These are phyloP conservation scores for Saccostrea echinata DNA, from an alignment of 1,140 invertebrate species.

Conservation along the genomic window DNA sequence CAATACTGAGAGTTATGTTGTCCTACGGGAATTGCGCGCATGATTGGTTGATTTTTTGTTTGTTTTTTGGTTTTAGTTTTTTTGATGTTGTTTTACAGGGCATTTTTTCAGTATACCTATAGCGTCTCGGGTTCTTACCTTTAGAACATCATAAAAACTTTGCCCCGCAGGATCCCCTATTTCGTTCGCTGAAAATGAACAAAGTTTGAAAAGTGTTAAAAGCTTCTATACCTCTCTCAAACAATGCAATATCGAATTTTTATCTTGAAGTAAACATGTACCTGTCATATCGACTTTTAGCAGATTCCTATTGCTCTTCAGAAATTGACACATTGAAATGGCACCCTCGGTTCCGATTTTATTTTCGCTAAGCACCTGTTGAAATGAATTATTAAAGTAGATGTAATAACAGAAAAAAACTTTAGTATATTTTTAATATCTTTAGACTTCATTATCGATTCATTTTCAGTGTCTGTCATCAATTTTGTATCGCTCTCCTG, in stretches of 20 bases:
- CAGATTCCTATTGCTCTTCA: constrained; percentile 66
- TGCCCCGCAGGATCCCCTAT: constrained; percentile 68
- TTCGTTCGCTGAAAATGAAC: constrained; percentile 60
- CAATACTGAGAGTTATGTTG: too few relatives aligned
- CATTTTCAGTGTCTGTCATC: not conserved
- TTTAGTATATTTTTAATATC: not conserved
- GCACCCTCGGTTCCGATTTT: constrained; percentile 68
- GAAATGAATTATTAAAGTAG: constrained; percentile 14
- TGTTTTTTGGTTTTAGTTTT: too few relatives aligned
- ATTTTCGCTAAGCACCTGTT: constrained; percentile 69
- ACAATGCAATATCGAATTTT: constrained; percentile 8
- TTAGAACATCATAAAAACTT: constrained; percentile 66
- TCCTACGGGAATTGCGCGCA: too few relatives aligned
- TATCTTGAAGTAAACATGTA: constrained; percentile 20
- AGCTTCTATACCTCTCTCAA: not conserved
- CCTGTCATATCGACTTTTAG: constrained; percentile 70
- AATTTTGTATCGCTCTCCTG: not conserved
- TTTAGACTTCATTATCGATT: constrained; percentile 18
- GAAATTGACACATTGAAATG: constrained; percentile 62
- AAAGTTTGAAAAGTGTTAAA: constrained; percentile 10
- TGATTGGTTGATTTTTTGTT: too few relatives aligned
- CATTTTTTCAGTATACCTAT: too few relatives aligned
- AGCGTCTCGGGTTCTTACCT: constrained; percentile 46
- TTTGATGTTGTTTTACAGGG: too few relatives aligned
- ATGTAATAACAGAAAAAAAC: not conserved